A percentile compares a stretch with the other conserved stretches of the same genome.
These are phyloP conservation scores for Rhincodon typus DNA, from an alignment of 2,797 vertebrate genomes.

Conservation along the genomic window DNA sequence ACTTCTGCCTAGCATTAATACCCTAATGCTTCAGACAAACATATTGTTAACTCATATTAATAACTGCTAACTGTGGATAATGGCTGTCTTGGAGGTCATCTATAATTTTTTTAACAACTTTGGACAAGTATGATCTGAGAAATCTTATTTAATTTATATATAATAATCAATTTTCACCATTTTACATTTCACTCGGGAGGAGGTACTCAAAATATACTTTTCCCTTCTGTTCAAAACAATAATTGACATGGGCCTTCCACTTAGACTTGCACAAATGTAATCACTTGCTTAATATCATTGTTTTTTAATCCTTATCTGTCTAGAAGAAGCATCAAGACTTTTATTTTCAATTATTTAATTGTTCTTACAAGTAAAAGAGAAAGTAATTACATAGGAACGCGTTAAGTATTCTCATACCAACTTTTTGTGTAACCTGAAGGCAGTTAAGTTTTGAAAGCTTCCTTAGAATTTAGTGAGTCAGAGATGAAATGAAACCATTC, in stretches of 20 bases:
- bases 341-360: neutral
- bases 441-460: neutral
- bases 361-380: neutral
- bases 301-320: neutral
- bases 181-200: neutral
- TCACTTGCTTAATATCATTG: neutral
- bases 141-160: neutral
- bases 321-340: neutral
- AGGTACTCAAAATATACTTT: neutral
- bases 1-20: neutral
- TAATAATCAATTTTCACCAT: constrained; percentile 19
- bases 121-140: neutral
- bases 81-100: neutral
- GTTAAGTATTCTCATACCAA: neutral
- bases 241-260: neutral
- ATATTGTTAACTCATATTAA: neutral
- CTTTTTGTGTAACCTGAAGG: neutral
- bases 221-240: neutral
- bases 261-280: neutral
- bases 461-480: neutral
- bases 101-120: neutral
- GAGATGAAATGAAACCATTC: neutral
- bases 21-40: neutral
- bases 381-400: neutral
- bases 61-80: neutral